Evolutionary conservation across 2,113 vertebrate genomes (phyloP), one percentile per base, ranked within the genome.

Genomic region (Megaptera novaeangliae): DNA sequence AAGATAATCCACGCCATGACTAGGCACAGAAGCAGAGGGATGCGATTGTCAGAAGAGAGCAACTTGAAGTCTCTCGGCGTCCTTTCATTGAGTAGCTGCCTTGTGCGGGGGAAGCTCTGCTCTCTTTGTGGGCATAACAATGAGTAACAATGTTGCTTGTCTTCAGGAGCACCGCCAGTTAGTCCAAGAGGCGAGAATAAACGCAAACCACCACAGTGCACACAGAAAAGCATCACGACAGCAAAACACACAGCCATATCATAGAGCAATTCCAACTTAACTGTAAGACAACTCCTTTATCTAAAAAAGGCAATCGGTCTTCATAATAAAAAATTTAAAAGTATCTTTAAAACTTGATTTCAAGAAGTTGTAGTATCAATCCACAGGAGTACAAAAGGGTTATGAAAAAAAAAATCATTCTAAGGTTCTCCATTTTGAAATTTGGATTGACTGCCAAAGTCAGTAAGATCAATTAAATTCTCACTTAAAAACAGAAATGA

Each of bases 381-480:
- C 64, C 87, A 49, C 87, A 75, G 18, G 81, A 94, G 10, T 75
- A 82, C n/a, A 36, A 81, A 93, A 93, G 84, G 80, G 63, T 8
- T 96, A 14, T 63, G 88, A 91, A 91, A 78, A 41, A 31, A 89
- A 29, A 85, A 6, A 94, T 72, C 71, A 12, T 88, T 94, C 86
- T 89, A 66, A 85, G 82, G n/a, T 74, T 69, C 92, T 59, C 66
- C 80, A 84, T 97, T 91, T 36, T 49, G 31, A 55, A 23, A 57
- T 78, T 68, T 95, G 95, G 83, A 96, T 88, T 96, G 94, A 94
- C 87, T 41, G 34, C 72, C 81, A 36, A 66, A 59, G 55, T 20
- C 96, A 96, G 85, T 83, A 96, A 92, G 41, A 85, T 21, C 57
- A 92, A 44, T 57, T 88, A 92, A 72, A 46, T 94, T 96, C 74